Conservation (phyloP, 1,140 invertebrate species). For the Listronotus bonariensis region DNA sequence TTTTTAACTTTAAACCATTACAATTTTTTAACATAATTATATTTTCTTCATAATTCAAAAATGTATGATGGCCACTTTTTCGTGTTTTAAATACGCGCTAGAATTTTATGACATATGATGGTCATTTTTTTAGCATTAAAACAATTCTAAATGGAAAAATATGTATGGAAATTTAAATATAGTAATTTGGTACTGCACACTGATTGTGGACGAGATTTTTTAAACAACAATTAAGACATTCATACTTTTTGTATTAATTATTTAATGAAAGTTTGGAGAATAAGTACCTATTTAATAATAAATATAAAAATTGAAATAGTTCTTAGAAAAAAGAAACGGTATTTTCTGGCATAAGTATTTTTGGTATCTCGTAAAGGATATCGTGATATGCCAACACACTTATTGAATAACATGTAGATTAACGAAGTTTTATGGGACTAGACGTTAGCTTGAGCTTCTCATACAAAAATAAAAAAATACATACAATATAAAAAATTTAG, state of each 20-base stretch:
- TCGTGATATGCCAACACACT: constrained; percentile 52
- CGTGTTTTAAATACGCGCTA: too few relatives aligned
- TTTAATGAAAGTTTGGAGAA: too few relatives aligned
- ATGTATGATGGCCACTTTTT: neutral
- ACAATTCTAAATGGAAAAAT: too few relatives aligned
- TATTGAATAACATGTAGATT: constrained; percentile 42
- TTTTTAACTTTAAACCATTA: constrained; percentile 7
- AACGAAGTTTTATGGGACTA: constrained; percentile 53
- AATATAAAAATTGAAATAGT: neutral
- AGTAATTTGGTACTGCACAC: too few relatives aligned
- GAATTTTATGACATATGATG: too few relatives aligned
- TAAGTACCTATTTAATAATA: too few relatives aligned
- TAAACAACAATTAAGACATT: too few relatives aligned
- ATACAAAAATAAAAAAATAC: constrained; percentile 59
- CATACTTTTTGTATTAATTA: too few relatives aligned
- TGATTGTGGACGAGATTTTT: too few relatives aligned
- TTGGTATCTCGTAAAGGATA: constrained; percentile 9
- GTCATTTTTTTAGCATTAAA: neutral
- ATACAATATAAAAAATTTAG: constrained; percentile 57
- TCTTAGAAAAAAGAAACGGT: neutral
- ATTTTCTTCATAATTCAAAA: constrained; percentile 2
- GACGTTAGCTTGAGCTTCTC: constrained; percentile 57
- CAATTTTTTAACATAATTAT: neutral
- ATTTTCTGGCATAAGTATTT: too few relatives aligned
- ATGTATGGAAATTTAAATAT: too few relatives aligned